Percentiles rank a stretch among this genome's conserved stretches.
phyloP scores from a whole-genome alignment of 2,888 invertebrate genomes.

The Elegia similella region DNA sequence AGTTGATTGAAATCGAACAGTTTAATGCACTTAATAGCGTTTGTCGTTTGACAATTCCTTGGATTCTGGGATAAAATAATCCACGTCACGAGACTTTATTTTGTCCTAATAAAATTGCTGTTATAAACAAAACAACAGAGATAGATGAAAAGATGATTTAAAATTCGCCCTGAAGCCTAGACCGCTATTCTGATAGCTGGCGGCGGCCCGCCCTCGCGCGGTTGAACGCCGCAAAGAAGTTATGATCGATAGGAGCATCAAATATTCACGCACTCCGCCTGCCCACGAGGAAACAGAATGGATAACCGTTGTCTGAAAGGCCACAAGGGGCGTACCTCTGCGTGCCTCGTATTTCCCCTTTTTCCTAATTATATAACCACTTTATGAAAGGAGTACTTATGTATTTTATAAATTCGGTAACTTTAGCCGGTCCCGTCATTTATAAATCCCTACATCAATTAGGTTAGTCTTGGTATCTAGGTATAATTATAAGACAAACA shows the following conservation, averaged over 20 bases:
- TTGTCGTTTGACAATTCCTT: not conserved
- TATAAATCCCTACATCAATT: no score
- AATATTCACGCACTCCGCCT: slow-evolving; percentile 69
- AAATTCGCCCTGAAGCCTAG: slow-evolving; percentile 14
- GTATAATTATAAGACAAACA: no score
- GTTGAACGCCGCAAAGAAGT: slow-evolving; percentile 60
- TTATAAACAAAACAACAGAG: not conserved
- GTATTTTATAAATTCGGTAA: slow-evolving; percentile 19
- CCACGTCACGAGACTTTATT: not conserved
- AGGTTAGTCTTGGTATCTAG: no score
- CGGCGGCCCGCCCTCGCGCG: slow-evolving; percentile 29
- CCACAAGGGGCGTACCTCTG: slow-evolving; percentile 54
- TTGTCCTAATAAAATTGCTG: not conserved
- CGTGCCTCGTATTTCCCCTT: slow-evolving; percentile 41
- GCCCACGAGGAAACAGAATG: slow-evolving; percentile 65
- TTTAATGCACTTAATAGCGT: not conserved
- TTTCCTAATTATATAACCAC: slow-evolving; percentile 54
- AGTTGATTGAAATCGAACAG: slow-evolving; percentile 26
- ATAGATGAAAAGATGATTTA: not conserved
- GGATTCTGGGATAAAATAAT: not conserved
- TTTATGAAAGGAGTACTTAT: slow-evolving; percentile 42
- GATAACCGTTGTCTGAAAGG: slow-evolving; percentile 71
- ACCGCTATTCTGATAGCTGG: slow-evolving; percentile 12
- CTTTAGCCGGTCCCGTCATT: not conserved
- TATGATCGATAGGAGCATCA: slow-evolving; percentile 78